Base-by-base conservation (phyloP, 2,797 vertebrate genomes). In the Silurus lanzhouensis region DNA sequence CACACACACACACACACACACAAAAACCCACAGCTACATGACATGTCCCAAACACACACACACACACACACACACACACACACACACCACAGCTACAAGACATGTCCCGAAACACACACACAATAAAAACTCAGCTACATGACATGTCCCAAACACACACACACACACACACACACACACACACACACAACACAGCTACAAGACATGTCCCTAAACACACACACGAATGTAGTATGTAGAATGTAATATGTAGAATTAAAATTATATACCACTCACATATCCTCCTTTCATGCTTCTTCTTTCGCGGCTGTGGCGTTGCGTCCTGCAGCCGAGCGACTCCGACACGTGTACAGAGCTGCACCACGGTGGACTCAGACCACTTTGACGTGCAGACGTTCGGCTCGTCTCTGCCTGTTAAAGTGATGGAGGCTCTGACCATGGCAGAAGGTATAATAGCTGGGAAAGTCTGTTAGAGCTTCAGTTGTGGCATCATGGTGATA, bases 321-420 rank as follows among this genome's bases (percentile, higher is more conserved):
- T 44, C 31, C 66, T 31, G 72, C 68, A 68, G 68, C 63, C 98
- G 98, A 91, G 95, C 95, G 0, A 98, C 96, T 20, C 97, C 97
- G 48, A 95, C 96, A 1, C 95, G 97, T 78, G 88, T 93, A 5
- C 96, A 96, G 86, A 94, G 93, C 87, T 95, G 95, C 31, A 91
- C 95, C 2, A 83, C 93, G 5, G 92, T 92, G 25, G 97, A 99
- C 38, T 93, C 95, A 0, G 44, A 96, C 89, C 95, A 96, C 91
- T 99, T 97, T n/a, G 96, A 97, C 8, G 96, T 99, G 58, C 96
- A 96, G 87, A 94, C 94, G 0, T 99, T 98, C 89, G 98, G 98
- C 27, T 97, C 97, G 0, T 96, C 97, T 80, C 95, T 99, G 27
- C 98, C 98, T 1, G 97, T 99, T 84, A 98, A 97, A 91, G 95